phyloP scores from a whole-genome alignment of 2,888 invertebrate genomes.

The Helobdella robusta region DNA sequence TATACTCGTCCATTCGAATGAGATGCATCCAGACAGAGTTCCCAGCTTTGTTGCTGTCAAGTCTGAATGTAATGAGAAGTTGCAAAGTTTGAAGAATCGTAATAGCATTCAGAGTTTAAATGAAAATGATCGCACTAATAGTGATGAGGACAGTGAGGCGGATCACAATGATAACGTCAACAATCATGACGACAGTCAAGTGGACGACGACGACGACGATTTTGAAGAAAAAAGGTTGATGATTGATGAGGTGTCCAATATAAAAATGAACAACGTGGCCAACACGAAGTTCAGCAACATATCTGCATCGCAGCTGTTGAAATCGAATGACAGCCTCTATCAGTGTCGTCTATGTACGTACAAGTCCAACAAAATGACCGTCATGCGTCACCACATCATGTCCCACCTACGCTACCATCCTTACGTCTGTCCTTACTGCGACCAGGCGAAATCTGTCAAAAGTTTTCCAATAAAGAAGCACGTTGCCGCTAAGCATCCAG shows the following conservation, averaged over 20 bases:
- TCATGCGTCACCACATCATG: constrained; percentile 32
- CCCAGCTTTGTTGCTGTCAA: constrained; percentile 11
- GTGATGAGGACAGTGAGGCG: not conserved
- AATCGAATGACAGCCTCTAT: constrained; percentile 19
- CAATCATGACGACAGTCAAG: not conserved
- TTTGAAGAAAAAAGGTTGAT: not conserved
- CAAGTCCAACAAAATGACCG: constrained; percentile 24
- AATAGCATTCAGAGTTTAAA: not conserved
- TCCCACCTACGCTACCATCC: constrained; percentile 31
- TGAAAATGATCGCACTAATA: not conserved
- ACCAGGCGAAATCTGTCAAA: constrained; percentile 25
- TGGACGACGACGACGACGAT: constrained; percentile 7
- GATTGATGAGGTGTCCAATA: not conserved
- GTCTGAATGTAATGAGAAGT: too few species aligned
- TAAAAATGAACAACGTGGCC: constrained; percentile 19
- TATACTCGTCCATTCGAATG: constrained; percentile 14
- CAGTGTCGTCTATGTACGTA: constrained; percentile 27
- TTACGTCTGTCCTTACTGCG: constrained; percentile 30
- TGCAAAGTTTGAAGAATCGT: not conserved
- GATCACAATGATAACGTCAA: not conserved
- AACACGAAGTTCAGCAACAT: constrained; percentile 24
- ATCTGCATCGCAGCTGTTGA: not conserved
- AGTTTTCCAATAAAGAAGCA: constrained; percentile 31
- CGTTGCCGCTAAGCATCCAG: constrained; percentile 28
- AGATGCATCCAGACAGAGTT: constrained; percentile 9